Evolutionary conservation across 2,888 invertebrate genomes (phyloP).

Genomic region (Xestia rhomboidea): DNA sequence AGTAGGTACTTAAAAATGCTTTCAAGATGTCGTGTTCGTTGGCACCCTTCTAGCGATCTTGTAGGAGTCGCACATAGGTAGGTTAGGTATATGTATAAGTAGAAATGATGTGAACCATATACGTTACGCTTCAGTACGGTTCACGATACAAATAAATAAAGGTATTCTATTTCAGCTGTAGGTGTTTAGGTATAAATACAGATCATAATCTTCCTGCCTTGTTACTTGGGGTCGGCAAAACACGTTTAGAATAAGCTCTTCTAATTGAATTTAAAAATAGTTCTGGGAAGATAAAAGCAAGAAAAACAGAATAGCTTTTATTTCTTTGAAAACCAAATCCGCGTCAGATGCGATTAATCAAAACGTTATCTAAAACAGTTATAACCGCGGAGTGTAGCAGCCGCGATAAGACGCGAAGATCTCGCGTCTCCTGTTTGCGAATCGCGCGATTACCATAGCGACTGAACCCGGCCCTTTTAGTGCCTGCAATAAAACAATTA

Average conservation of each 20-base stretch:
- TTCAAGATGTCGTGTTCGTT: constrained; percentile 67
- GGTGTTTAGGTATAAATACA: not conserved
- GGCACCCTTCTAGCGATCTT: constrained; percentile 36
- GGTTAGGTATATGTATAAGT: not conserved
- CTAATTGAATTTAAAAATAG: not conserved
- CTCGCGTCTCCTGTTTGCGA: constrained; percentile 74
- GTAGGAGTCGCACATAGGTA: not conserved
- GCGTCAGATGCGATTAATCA: constrained; percentile 57
- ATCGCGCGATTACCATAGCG: constrained; percentile 75
- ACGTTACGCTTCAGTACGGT: constrained; percentile 15
- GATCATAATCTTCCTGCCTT: not conserved
- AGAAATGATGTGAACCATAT: constrained; percentile 10
- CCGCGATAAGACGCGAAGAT: constrained; percentile 64
- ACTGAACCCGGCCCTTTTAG: constrained; percentile 67
- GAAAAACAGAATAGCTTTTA: not conserved
- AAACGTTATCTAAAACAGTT: constrained; percentile 64
- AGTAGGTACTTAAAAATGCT: constrained; percentile 70
- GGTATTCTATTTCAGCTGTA: not conserved
- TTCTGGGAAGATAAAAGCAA: not conserved
- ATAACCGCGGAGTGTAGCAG: constrained; percentile 55
- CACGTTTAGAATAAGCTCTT: not conserved
- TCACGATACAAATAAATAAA: not conserved
- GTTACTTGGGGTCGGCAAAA: not conserved
- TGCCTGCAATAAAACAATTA: constrained; percentile 72
- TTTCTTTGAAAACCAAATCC: constrained; percentile 14